These are phyloP conservation scores for Apodemia duryi DNA, from an alignment of 2,888 invertebrate species.

Conservation along the genomic window DNA sequence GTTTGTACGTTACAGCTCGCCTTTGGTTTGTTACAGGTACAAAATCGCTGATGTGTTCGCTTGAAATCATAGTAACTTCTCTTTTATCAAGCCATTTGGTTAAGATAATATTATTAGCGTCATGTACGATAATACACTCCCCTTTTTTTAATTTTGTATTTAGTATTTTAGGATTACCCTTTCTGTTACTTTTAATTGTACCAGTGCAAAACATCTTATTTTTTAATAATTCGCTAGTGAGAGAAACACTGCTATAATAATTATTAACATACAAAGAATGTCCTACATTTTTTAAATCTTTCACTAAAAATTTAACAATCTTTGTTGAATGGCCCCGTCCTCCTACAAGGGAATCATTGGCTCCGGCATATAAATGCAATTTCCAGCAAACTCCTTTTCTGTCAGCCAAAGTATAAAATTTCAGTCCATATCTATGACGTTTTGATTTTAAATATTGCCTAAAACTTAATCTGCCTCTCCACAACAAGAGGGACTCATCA, in stretches of 20 bases:
- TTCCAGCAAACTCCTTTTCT: conserved; percentile 15
- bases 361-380: conserved; percentile 12
- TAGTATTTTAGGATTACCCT: conserved; percentile 8
- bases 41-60: conserved; percentile 11
- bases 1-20: conserved; percentile 7
- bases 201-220: neutral
- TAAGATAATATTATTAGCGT: conserved; percentile 7
- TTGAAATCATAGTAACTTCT: conserved; percentile 13
- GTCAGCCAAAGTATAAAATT: conserved; percentile 14
- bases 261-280: conserved; percentile 13
- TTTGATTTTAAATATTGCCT: conserved; percentile 13
- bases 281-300: conserved; percentile 10
- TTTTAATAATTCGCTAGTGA: conserved; percentile 11
- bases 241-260: conserved; percentile 7
- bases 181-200: conserved; percentile 6
- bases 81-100: conserved; percentile 13
- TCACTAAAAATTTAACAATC: conserved; percentile 13
- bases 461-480: conserved; percentile 15
- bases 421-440: conserved; percentile 12
- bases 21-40: conserved; percentile 9
- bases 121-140: conserved; percentile 13
- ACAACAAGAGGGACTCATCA: conserved; percentile 10
- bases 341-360: conserved; percentile 15
- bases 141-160: conserved; percentile 11
- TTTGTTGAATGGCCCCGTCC: conserved; percentile 12